Base-by-base conservation (phyloP, 2,113 vertebrate genomes). In the Willisornis vidua region DNA sequence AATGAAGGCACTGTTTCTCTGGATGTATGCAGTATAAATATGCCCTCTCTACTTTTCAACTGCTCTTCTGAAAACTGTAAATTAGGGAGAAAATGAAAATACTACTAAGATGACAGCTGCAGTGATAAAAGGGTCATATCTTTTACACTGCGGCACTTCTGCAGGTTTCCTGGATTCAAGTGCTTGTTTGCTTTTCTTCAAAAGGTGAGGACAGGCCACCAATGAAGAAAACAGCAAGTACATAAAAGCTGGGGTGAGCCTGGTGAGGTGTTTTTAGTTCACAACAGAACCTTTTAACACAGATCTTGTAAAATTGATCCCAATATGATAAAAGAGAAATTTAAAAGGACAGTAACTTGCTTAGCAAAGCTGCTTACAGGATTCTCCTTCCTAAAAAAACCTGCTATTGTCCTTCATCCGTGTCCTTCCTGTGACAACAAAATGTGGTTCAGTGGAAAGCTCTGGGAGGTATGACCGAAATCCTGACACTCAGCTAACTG, bases 1-100 rank as follows among this genome's bases (percentile, higher is more conserved):
- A 86, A 77, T 80, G 63, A 84, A 55, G n/a, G 29, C 17, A 59
- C 31, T 63, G n/a, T 80, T 63, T 39, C 66, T 94, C 49, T 71
- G 48, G 51, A 51, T 74, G 35, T 48, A 52, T 63, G 39, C 28
- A 93, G 95, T 95, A 83, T 90, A 93, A 95, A 95, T 94, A 86
- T 68, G 79, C 78, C 76, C 94, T 63, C 72, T 85, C 57, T 96
- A 82, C 52, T 68, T 93, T 96, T 93, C 85, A 93, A 45, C 20
- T 79, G 70, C 70, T 92, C 16, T 80, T 85, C 76, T 88, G 79
- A 86, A 93, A 96, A 86, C 55, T 41, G 85, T 28, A 88, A 74
- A 93, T 93, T 74, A 84, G 72, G 55, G 25, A 84, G 51, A 95
- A 91, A 88, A 86, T 2, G 1, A 94, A 91, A 93, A 93, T 63